A percentile compares a stretch with the other conserved stretches of the same genome.
Evolutionary conservation across 2,888 invertebrate species (phyloP).

Genomic region (Saturnia pavonia): DNA sequence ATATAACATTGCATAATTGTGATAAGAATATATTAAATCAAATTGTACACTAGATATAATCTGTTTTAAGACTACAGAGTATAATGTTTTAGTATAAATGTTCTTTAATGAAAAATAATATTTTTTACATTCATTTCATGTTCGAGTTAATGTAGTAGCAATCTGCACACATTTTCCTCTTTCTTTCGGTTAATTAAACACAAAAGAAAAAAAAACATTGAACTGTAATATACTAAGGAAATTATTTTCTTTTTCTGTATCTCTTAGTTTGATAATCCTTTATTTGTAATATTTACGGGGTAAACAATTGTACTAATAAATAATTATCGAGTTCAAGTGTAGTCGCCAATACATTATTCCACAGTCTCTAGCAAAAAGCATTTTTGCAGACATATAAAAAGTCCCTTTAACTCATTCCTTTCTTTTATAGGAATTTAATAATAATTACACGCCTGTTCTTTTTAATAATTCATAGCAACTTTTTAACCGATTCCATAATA

Average conservation of each 20-base stretch:
- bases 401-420: not conserved
- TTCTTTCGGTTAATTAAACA: not conserved
- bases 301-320: not conserved
- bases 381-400: not conserved
- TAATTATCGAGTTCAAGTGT: not conserved
- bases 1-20: not conserved
- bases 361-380: not conserved
- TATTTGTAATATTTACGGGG: not conserved
- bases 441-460: not conserved
- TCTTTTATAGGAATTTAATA: not conserved
- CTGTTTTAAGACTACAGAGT: not conserved
- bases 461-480: not conserved
- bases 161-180: not conserved
- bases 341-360: not conserved
- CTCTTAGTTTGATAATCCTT: not conserved
- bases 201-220: not conserved
- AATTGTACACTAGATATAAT: too few relatives aligned
- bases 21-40: too few relatives aligned
- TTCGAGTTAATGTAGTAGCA: not conserved
- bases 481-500: not conserved
- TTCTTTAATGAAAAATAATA: not conserved
- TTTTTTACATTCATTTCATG: too few relatives aligned
- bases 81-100: not conserved
- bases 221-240: not conserved
- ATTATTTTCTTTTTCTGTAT: too few relatives aligned